Base-by-base conservation (phyloP, 2,888 invertebrate genomes). In the Gnatocerus cornutus region DNA sequence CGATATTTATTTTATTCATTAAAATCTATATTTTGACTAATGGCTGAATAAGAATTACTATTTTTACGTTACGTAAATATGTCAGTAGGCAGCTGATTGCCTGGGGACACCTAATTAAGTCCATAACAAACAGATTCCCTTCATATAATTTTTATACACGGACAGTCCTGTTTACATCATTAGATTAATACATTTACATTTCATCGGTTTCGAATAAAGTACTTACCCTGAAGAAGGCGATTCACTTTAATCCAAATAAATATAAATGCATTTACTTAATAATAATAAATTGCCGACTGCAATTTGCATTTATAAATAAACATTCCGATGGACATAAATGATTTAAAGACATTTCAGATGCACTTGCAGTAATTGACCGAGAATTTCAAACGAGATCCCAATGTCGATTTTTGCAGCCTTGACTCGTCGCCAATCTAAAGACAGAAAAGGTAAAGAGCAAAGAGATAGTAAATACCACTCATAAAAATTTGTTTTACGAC, bases 221-320 rank as follows among this genome's bases (percentile, higher is more conserved):
- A 37, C 58, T 59, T 55, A 55, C 66, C 66, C 66, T 58, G 16
- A 55, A 64, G 50, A 69, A 55, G 48, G 29, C 58, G 69, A 67
- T 59, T 67, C 59, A 52, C 41, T 59, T 46, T 56, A 64, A 64
- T 50, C 63, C 69, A 69, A 69, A 68, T 62, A 68, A 68, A 68
- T 68, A 61, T 56, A 67, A 67, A 52, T 59, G 66, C 66, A 67
- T 59, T 59, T 59, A 41, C 59, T 67, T 59, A 59, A 59, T 58
- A 67, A 67, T 59, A 67, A 67, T 67, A 67, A 67, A 67, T 58
- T 58, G 64, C 53, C 69, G 55, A 59, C 48, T 58, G 69, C 69
- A 58, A 69, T 69, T 69, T 69, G 65, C 69, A 69, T 69, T 69
- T 61, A 69, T 69, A 69, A 65, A 69, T 69, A 69, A 69, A 69